Conservation (phyloP, 2,797 vertebrate species). For the Danio albolineatus region DNA sequence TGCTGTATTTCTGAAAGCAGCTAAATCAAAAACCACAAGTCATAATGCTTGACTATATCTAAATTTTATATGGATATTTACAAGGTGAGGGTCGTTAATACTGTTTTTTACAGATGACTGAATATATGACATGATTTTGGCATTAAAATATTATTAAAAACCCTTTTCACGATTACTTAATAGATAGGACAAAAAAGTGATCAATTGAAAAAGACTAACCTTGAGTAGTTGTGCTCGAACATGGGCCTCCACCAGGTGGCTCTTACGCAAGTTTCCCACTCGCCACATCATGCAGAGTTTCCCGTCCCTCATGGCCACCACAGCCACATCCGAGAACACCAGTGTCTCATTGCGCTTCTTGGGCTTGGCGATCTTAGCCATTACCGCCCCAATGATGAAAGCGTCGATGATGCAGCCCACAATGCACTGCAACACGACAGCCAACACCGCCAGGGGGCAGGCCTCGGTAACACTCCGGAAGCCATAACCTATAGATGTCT, state of each 20-base stretch:
- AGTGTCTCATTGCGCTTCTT: slow-evolving; percentile 95
- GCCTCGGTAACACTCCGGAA: slow-evolving; percentile 93
- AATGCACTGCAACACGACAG: slow-evolving; percentile 93
- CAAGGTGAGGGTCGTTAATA: too few species aligned
- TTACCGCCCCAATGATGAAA: slow-evolving; percentile 93
- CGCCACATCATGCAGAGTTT: slow-evolving; percentile 95
- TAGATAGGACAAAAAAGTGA: too few species aligned
- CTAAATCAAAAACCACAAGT: too few species aligned
- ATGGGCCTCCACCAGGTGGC: slow-evolving; percentile 93
- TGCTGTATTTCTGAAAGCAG: too few species aligned
- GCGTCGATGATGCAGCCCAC: slow-evolving; percentile 94
- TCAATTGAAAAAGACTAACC: slow-evolving; percentile 70
- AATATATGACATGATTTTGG: too few species aligned
- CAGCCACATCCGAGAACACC: slow-evolving; percentile 88
- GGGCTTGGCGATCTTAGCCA: slow-evolving; percentile 96
- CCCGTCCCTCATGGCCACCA: slow-evolving; percentile 87
- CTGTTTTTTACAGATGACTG: too few species aligned
- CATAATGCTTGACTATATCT: too few species aligned
- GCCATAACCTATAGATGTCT: slow-evolving; percentile 92
- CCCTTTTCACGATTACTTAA: too few species aligned
- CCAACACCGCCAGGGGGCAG: slow-evolving; percentile 90
- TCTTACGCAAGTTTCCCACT: slow-evolving; percentile 90
- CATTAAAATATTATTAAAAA: too few species aligned
- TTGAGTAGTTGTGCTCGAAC: slow-evolving; percentile 90
- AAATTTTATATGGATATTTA: too few species aligned